phyloP scores from a whole-genome alignment of 2,888 invertebrate species.

The Habroteleia sp. region DNA sequence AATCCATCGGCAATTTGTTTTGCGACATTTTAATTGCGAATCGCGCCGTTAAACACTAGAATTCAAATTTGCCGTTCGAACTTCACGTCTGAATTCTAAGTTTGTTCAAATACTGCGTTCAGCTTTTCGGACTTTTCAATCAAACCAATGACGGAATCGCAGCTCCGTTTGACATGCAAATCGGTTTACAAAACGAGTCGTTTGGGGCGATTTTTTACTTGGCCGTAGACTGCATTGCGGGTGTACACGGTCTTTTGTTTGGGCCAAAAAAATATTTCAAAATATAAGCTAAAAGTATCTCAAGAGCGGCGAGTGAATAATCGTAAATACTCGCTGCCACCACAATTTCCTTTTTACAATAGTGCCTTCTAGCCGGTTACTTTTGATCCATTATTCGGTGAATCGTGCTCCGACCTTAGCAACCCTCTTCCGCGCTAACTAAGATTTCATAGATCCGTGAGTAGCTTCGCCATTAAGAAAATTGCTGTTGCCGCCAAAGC shows the following conservation, averaged over 20 bases:
- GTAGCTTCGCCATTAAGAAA: conserved; percentile 40
- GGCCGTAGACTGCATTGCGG: too few relatives aligned
- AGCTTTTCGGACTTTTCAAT: conserved; percentile 6
- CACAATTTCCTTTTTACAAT: conserved; percentile 56
- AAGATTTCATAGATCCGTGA: conserved; percentile 55
- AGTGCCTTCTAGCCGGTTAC: conserved; percentile 54
- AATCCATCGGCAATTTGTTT: conserved; percentile 12
- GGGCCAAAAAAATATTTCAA: conserved; percentile 46
- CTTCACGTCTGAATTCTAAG: too few relatives aligned
- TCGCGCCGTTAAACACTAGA: too few relatives aligned
- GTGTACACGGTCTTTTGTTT: too few relatives aligned
- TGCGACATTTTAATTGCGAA: conserved; percentile 7
- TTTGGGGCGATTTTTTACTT: too few relatives aligned
- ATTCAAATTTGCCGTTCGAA: too few relatives aligned
- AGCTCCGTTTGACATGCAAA: background rate
- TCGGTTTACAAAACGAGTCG: background rate
- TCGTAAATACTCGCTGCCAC: conserved; percentile 52
- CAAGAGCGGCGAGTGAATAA: conserved; percentile 46
- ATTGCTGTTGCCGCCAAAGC: too few relatives aligned
- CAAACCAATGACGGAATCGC: background rate
- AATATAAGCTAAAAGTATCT: conserved; percentile 42
- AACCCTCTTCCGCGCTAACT: conserved; percentile 48
- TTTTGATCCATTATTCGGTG: conserved; percentile 56
- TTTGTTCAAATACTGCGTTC: conserved; percentile 4
- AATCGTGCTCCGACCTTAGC: conserved; percentile 38